Conservation (phyloP, 2,113 vertebrate genomes). For the Ornithorhynchus anatinus region DNA sequence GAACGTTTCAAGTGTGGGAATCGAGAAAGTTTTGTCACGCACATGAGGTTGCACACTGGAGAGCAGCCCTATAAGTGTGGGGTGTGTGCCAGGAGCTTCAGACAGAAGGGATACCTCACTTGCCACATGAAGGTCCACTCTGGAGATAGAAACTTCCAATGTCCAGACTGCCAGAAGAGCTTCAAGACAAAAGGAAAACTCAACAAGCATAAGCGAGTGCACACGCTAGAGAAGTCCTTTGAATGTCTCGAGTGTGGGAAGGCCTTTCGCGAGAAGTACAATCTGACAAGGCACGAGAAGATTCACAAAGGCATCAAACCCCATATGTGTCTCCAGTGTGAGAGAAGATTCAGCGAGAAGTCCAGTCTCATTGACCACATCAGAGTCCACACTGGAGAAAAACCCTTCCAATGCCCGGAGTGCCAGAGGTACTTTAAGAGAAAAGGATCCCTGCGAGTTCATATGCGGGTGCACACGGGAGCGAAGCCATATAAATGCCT, state of each 20-base stretch:
- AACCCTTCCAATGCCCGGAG: background rate
- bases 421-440: conserved; percentile 25
- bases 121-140: conserved; percentile 34
- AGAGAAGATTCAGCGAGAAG: background rate
- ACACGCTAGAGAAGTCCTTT: background rate
- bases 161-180: conserved; percentile 11
- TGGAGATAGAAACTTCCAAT: background rate
- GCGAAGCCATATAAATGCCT: conserved; percentile 22
- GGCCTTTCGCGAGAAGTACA: background rate
- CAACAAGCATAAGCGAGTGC: background rate
- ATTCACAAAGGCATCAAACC: background rate
- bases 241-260: background rate
- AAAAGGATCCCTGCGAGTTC: background rate
- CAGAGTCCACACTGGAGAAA: background rate
- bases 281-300: background rate
- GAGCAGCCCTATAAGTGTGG: conserved; percentile 43
- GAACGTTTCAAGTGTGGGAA: conserved; percentile 20
- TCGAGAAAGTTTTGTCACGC: conserved; percentile 27
- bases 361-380: background rate
- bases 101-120: conserved; percentile 31
- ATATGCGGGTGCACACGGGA: conserved; percentile 29
- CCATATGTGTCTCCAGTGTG: background rate
- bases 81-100: conserved; percentile 26
- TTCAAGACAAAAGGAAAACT: background rate
- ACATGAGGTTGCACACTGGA: conserved; percentile 23